Percentiles rank a stretch among this genome's conserved stretches.
Evolutionary conservation across 1,140 invertebrate species (phyloP).

Genomic region (Scylla paramamosain): DNA sequence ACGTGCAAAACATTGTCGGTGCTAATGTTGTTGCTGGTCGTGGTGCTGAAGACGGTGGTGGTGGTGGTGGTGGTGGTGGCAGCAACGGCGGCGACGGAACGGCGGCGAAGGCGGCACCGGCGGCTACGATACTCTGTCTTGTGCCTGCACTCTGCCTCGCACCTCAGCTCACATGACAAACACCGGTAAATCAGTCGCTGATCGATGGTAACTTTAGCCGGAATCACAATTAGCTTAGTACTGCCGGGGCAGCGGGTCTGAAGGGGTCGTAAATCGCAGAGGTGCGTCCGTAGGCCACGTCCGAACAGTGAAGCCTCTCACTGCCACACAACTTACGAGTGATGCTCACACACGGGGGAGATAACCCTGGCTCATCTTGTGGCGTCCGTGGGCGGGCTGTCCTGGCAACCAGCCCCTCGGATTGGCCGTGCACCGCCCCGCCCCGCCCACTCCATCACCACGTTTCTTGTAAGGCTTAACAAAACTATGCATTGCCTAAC

Average conservation of each 20-base stretch:
- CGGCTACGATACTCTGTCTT: background rate
- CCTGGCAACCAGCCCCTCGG: constrained; percentile 32
- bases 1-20: constrained; percentile 65
- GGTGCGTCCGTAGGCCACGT: constrained; percentile 4
- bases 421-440: constrained; percentile 50
- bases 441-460: constrained; percentile 63
- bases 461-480: background rate
- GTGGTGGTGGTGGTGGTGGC: too few relatives aligned
- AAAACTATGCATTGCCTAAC: background rate
- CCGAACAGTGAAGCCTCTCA: constrained; percentile 58
- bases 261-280: constrained; percentile 61
- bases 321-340: constrained; percentile 67
- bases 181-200: background rate
- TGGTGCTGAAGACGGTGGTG: background rate
- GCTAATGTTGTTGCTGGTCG: background rate
- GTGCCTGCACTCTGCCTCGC: background rate
- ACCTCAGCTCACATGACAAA: constrained; percentile 53
- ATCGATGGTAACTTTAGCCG: constrained; percentile 43
- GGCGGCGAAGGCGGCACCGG: background rate
- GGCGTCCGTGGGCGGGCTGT: constrained; percentile 59
- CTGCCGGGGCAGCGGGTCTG: constrained; percentile 10
- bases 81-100: too few relatives aligned
- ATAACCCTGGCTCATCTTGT: constrained; percentile 67
- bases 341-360: constrained; percentile 71
- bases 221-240: constrained; percentile 42